A percentile compares a stretch with the other conserved stretches of the same genome.
Evolutionary conservation across 2,888 invertebrate species (phyloP).

Genomic region (Shargacucullia verbasci): DNA sequence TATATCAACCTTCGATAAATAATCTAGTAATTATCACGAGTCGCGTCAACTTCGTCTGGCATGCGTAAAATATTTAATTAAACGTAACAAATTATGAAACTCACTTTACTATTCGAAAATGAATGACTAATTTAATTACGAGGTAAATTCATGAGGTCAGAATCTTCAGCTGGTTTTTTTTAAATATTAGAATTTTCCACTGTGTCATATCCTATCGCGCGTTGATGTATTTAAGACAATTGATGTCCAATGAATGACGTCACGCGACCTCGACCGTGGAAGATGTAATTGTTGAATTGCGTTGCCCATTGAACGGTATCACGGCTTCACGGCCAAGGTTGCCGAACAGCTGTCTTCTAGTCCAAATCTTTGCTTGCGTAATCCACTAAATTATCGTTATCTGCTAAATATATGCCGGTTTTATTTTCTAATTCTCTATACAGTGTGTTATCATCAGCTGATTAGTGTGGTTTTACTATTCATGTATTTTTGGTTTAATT

Average conservation of each 20-base stretch:
- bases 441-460: slow-evolving; percentile 17
- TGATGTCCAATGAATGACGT: slow-evolving; percentile 56
- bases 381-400: slow-evolving; percentile 39
- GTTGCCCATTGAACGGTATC: slow-evolving; percentile 76
- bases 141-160: background rate
- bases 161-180: too few species aligned
- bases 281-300: slow-evolving; percentile 83
- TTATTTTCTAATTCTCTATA: slow-evolving; percentile 25
- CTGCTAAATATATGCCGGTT: slow-evolving; percentile 34
- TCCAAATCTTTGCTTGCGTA: slow-evolving; percentile 58
- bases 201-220: slow-evolving; percentile 17
- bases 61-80: background rate
- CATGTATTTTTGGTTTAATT: background rate
- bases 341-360: slow-evolving; percentile 70
- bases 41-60: slow-evolving; percentile 20
- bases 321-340: slow-evolving; percentile 87
- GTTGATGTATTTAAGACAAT: slow-evolving; percentile 40
- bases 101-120: background rate
- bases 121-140: slow-evolving; percentile 17
- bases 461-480: slow-evolving; percentile 3
- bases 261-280: slow-evolving; percentile 78
- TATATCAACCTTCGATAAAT: slow-evolving; percentile 67
- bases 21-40: slow-evolving; percentile 61
- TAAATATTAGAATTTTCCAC: slow-evolving; percentile 23
- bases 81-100: slow-evolving; percentile 3